Base-by-base conservation (phyloP, 1,140 invertebrate species). In the Sarcophaga bullata region DNA sequence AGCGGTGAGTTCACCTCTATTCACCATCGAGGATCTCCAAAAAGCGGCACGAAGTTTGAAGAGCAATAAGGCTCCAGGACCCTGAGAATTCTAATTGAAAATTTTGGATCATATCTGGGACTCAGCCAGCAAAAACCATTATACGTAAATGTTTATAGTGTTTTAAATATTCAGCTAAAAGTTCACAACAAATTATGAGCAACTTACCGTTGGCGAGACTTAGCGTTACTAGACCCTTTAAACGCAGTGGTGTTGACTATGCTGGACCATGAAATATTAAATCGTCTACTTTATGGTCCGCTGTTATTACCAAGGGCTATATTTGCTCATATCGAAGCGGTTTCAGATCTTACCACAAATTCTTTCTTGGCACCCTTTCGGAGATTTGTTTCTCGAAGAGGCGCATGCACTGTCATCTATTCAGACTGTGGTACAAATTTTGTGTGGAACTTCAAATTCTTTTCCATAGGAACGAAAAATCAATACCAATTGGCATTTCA, bases 401-500 rank as follows among this genome's bases (percentile, higher is more conserved):
- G n/a, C n/a, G n/a, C n/a, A n/a, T n/a, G n/a, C n/a, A n/a, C n/a
- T n/a, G n/a, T n/a, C n/a, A n/a, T n/a, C n/a, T n/a, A n/a, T n/a
- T n/a, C n/a, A n/a, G n/a, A n/a, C n/a, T n/a, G n/a, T n/a, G n/a
- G n/a, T n/a, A n/a, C n/a, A n/a, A n/a, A n/a, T n/a, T n/a, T n/a
- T n/a, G n/a, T n/a, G n/a, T n/a, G 15, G 15, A 62, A 46, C 47
- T 82, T n/a, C 37, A 82, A 73, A 37, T 46, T 10, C 5, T 72
- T 17, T 58, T 72, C 13, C 49, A 47, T 15, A 48, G 17, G 19
- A 68, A 49, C n/a, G n/a, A 75, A 82, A 47, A 73, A 8, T 83
- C 37, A n/a, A 11, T 49, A 47, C 49, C 17, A 54, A 85, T 13
- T 75, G 82, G 15, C 81, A n/a, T 86, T n/a, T n/a, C n/a, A n/a